Evolutionary conservation across 23 tunicate species (phyloP), one percentile per base, ranked within the genome.

Genomic region (Oikopleura albicans): DNA sequence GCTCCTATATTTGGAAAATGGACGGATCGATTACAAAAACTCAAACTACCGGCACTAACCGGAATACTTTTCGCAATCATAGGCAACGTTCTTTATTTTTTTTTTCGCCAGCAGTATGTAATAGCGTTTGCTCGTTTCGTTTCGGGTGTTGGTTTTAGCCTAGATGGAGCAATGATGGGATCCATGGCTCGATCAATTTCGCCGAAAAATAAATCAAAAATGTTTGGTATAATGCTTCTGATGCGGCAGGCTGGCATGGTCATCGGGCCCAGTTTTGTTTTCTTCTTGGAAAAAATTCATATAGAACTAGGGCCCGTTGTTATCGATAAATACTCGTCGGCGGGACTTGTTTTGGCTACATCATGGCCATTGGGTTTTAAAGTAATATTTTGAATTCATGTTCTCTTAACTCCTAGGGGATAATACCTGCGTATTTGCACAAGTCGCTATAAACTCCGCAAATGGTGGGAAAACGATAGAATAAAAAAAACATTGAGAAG

Each of bases 161-260:
- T 71, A 16, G 79, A 71, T 37, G 79, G 79, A 4, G 2, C 79
- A 71, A 22, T 71, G 4, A 71, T 71, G 79, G 79, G 79, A 34
- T 2, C 79, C 2, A 16, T 71, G 28, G 35, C 37, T 16, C 79
- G 79, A 71, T 29, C 35, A 2, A 2, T 12, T 4, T 4, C 79
- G 33, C 79, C 79, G 31, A 2, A 16, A 71, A 16, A 27, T 22
- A 71, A 71, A 31, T 16, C 79, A 31, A 71, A 71, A 71, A 71
- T 71, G 4, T 71, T 71, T 29, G 79, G 37, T 2, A 16, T 71
- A 34, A 12, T 16, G 34, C 79, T 71, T 71, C 79, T 71, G 28
- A 16, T 71, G 28, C 79, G 79, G 28, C 79, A 71, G 31, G 31
- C 79, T 16, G 79, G 79, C 28, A 29, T 71, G 34, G 35, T 29